A percentile compares a stretch with the other conserved stretches of the same genome.
Evolutionary conservation across 2,113 vertebrate genomes (phyloP).

Genomic region (Zosterops lateralis): DNA sequence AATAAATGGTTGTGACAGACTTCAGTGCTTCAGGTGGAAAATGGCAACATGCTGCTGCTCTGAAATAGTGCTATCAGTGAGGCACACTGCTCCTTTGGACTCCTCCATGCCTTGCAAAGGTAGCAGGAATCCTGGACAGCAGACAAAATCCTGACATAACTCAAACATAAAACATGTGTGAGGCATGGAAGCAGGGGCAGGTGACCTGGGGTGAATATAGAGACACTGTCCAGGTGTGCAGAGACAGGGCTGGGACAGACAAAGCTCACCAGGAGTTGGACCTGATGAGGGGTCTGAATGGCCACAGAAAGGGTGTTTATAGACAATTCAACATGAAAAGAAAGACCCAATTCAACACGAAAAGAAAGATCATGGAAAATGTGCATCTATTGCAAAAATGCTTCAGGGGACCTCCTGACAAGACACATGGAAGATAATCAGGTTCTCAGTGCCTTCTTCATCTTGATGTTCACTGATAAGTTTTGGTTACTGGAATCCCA

Average conservation of each 20-base stretch:
- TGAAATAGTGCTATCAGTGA: not conserved
- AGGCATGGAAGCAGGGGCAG: not conserved
- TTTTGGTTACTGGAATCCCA: not conserved
- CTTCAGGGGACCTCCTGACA: not conserved
- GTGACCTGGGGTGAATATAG: not conserved
- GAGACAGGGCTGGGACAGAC: not conserved
- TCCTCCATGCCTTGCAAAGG: not conserved
- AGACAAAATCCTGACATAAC: not conserved
- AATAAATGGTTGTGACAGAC: not conserved
- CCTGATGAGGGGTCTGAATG: accelerated
- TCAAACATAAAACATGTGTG: not conserved
- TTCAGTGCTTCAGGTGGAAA: not conserved
- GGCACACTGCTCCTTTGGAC: not conserved
- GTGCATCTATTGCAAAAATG: not conserved
- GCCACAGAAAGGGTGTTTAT: accelerated
- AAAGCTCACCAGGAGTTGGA: accelerated
- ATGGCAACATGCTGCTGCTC: not conserved
- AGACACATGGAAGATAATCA: accelerated
- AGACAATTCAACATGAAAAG: not conserved
- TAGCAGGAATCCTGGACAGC: not conserved
- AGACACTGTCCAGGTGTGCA: not conserved
- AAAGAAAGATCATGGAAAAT: not conserved
- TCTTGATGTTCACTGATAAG: not conserved
- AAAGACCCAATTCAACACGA: not conserved
- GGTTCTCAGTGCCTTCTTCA: not conserved